phyloP scores from a whole-genome alignment of 2,797 vertebrate species.

The Poeciliopsis paucimaculata region DNA sequence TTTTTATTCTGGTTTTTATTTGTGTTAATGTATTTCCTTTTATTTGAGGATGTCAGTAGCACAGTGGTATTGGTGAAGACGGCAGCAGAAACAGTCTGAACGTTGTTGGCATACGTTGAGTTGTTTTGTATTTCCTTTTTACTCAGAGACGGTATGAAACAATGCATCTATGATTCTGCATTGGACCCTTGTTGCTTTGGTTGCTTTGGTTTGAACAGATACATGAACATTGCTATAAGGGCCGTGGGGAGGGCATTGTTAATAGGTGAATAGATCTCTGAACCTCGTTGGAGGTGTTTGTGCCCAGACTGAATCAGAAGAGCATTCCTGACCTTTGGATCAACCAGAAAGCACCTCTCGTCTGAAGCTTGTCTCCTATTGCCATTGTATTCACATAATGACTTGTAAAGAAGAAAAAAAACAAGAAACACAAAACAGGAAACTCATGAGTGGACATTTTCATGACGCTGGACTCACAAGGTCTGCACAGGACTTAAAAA shows the following conservation, averaged over 20 bases:
- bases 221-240: slow-evolving; percentile 67
- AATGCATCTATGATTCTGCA: slow-evolving; percentile 55
- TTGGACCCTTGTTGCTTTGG: slow-evolving; percentile 72
- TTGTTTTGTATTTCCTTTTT: slow-evolving; percentile 65
- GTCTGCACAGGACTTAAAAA: slow-evolving; percentile 60
- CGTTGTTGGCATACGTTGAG: slow-evolving; percentile 37
- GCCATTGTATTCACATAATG: slow-evolving; percentile 70
- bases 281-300: slow-evolving; percentile 70
- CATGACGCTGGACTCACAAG: slow-evolving; percentile 54
- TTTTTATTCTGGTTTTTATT: slow-evolving; percentile 70
- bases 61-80: slow-evolving; percentile 52
- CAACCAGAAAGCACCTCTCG: slow-evolving; percentile 64
- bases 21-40: slow-evolving; percentile 67
- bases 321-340: slow-evolving; percentile 61
- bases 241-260: slow-evolving; percentile 9
- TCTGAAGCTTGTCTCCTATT: slow-evolving; percentile 64
- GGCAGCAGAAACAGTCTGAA: slow-evolving; percentile 41
- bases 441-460: slow-evolving; percentile 63
- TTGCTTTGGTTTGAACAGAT: slow-evolving; percentile 75
- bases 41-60: slow-evolving; percentile 68
- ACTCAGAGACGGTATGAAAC: slow-evolving; percentile 71
- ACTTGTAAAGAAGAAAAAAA: slow-evolving; percentile 50
- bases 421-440: slow-evolving; percentile 35
- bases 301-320: slow-evolving; percentile 67
- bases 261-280: slow-evolving; percentile 69